Percentiles rank a stretch among this genome's conserved stretches.
These are phyloP conservation scores for Nymphalis c-album DNA, from an alignment of 2,888 invertebrate species.

Conservation along the genomic window DNA sequence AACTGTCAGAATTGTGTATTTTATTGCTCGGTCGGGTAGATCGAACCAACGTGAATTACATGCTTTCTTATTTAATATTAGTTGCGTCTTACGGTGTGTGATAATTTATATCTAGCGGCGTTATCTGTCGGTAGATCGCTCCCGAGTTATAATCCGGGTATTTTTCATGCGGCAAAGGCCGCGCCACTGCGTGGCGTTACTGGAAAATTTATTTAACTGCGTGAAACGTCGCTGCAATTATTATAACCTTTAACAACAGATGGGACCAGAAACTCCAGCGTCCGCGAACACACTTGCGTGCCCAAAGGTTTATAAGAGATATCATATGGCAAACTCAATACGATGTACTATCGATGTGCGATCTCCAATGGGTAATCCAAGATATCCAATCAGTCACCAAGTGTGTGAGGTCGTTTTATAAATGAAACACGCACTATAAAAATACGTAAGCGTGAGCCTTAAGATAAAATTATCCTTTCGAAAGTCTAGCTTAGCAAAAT, in stretches of 20 bases:
- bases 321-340: constrained; percentile 50
- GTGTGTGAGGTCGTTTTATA: constrained; percentile 30
- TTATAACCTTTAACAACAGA: constrained; percentile 46
- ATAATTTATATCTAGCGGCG: constrained; percentile 76
- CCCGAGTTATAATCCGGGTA: constrained; percentile 78
- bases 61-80: constrained; percentile 80
- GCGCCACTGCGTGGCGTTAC: constrained; percentile 54
- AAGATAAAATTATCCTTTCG: not conserved
- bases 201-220: constrained; percentile 72
- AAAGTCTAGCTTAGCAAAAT: too few species aligned
- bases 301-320: constrained; percentile 37
- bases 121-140: constrained; percentile 77
- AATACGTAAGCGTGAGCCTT: not conserved
- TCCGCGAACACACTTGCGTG: constrained; percentile 33
- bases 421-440: constrained; percentile 23
- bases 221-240: constrained; percentile 68
- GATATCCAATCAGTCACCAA: constrained; percentile 34
- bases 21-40: constrained; percentile 70
- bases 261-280: constrained; percentile 16
- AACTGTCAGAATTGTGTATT: constrained; percentile 79
- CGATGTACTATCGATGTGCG: constrained; percentile 32
- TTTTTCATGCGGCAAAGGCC: constrained; percentile 72
- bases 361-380: constrained; percentile 36
- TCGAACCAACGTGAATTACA: constrained; percentile 78
- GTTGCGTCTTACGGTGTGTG: constrained; percentile 74